phyloP scores from a whole-genome alignment of 2,113 vertebrate species.

The Nesogale talazaci region DNA sequence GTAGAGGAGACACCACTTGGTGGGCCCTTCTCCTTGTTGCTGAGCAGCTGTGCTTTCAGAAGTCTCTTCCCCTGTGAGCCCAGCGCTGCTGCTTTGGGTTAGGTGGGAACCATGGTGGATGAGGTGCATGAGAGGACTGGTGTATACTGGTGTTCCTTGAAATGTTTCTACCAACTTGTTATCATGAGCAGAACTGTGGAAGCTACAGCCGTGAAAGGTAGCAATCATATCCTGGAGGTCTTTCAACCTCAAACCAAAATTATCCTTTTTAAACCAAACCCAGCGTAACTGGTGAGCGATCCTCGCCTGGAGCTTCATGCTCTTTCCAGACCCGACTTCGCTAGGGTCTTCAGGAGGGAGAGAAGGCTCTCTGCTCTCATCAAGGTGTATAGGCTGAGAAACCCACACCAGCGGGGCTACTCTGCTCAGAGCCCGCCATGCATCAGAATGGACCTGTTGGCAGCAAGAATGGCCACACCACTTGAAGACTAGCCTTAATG shows the following conservation, averaged over 20 bases:
- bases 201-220: not conserved
- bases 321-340: not conserved
- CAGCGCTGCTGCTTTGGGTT: not conserved
- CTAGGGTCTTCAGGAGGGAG: no score
- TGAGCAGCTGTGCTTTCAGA: not conserved
- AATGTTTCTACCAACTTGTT: not conserved
- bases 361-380: no score
- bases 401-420: no score
- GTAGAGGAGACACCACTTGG: not conserved
- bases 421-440: no score
- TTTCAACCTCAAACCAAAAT: not conserved
- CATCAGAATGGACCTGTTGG: no score
- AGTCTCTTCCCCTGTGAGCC: not conserved
- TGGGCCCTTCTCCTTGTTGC: not conserved
- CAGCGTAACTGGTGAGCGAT: not conserved
- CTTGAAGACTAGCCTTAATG: no score
- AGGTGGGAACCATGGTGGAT: not conserved
- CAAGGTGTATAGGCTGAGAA: no score
- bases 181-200: not conserved
- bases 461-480: no score
- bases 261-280: not conserved
- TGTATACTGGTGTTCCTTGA: not conserved
- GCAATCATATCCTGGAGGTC: not conserved
- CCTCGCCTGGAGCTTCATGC: not conserved
- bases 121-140: not conserved